These are phyloP conservation scores for Burhinus bistriatus DNA, from an alignment of 2,113 vertebrate species.

Conservation along the genomic window DNA sequence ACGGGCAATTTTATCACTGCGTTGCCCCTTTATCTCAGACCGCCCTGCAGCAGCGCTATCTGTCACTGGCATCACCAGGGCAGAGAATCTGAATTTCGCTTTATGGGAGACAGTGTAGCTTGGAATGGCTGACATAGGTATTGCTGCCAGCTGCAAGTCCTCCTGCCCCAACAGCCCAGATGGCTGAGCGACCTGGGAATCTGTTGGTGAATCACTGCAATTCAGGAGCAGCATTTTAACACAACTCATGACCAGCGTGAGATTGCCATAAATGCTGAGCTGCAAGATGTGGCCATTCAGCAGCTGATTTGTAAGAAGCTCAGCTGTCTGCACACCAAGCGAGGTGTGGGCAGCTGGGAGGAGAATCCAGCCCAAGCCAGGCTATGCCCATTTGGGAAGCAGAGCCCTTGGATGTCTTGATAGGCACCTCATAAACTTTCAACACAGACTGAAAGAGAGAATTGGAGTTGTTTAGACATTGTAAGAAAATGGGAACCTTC, in stretches of 20 bases:
- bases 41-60: neutral
- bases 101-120: neutral
- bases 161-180: neutral
- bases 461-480: neutral
- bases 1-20: neutral
- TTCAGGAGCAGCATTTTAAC: neutral
- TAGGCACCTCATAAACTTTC: neutral
- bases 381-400: neutral
- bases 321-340: accelerated
- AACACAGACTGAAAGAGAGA: neutral
- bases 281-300: neutral
- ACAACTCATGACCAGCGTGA: neutral
- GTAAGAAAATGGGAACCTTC: neutral
- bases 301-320: neutral
- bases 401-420: neutral
- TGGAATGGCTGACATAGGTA: neutral
- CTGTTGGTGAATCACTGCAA: neutral
- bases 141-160: neutral
- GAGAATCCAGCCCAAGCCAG: neutral
- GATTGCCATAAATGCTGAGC: neutral
- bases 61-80: neutral
- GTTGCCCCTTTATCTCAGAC: neutral
- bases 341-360: neutral
- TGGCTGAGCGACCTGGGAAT: neutral
- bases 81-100: neutral